A percentile compares a stretch with the other conserved stretches of the same genome.
These are phyloP conservation scores for Morelia viridis DNA, from an alignment of 2,797 vertebrate genomes.

Conservation along the genomic window DNA sequence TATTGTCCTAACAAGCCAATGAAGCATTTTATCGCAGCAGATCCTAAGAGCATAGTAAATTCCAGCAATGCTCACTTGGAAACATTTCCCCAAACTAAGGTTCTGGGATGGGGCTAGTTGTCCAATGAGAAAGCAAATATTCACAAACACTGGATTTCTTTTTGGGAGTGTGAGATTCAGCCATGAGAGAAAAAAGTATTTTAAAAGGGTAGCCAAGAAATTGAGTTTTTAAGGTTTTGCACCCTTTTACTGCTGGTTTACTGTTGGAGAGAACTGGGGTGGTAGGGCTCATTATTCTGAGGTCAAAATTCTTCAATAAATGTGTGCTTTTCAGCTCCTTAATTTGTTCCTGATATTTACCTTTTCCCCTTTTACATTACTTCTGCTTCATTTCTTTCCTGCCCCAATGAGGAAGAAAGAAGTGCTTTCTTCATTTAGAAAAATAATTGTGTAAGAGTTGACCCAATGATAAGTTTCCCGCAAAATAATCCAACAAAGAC, in stretches of 20 bases:
- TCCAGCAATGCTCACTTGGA: neutral
- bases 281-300: neutral
- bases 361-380: neutral
- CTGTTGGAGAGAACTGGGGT: neutral
- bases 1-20: neutral
- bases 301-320: neutral
- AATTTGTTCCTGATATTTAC: neutral
- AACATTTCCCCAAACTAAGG: neutral
- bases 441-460: neutral
- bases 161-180: neutral
- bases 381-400: neutral
- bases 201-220: neutral
- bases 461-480: neutral
- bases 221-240: neutral
- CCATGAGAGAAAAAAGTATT: neutral
- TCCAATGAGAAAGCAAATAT: neutral
- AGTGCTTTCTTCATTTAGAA: neutral
- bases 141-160: neutral
- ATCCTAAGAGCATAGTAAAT: neutral
- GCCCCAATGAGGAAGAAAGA: neutral
- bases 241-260: neutral
- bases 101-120: neutral
- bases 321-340: neutral
- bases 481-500: neutral
- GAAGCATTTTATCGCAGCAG: neutral